Evolutionary conservation across 2,797 vertebrate genomes (phyloP), one percentile per base, ranked within the genome.

Genomic region (Crenichthys baileyi): DNA sequence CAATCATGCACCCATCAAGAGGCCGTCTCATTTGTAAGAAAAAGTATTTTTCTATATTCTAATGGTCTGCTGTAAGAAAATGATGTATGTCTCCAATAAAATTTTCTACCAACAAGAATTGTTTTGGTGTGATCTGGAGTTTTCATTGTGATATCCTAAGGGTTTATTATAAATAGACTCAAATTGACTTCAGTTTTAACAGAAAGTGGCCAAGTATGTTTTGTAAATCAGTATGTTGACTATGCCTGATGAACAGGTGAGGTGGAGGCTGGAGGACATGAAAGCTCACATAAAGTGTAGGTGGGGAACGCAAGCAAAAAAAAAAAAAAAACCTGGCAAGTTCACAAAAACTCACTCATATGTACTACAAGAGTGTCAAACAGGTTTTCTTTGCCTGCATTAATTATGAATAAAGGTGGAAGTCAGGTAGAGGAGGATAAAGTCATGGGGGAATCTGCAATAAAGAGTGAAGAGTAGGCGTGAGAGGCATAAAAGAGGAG

Each of bases 361-460:
- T 86, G 81, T 79, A 81, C 73, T 70, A 79, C 81, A 82, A 82
- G 83, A 77, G 82, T 85, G 88, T 89, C 88, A 90, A 78, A 85
- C 56, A 77, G 83, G 72, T 83, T 91, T 88, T 87, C 82, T 80
- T 75, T 86, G 67, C 11, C 13, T 77, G 68, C 84, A 92, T 93
- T 89, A 91, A 92, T 92, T 90, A 92, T 94, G 90, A 82, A 92
- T 93, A 87, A 89, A 87, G 97, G 95, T 97, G 97, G 95, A 92
- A 93, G 87, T 91, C 75, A 90, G 82, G 81, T 76, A 75, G 80
- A 68, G 83, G 70, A 75, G 83, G 76, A 65, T 77, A 70, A 84
- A 83, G 73, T 29, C 0, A 60, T 72, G 82, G 71, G 58, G 60
- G 50, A 81, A 29, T 77, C 2, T 16, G 68, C 44, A 70, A 73